Conservation (phyloP, 2,113 vertebrate genomes). For the Lucifuga dentata region DNA sequence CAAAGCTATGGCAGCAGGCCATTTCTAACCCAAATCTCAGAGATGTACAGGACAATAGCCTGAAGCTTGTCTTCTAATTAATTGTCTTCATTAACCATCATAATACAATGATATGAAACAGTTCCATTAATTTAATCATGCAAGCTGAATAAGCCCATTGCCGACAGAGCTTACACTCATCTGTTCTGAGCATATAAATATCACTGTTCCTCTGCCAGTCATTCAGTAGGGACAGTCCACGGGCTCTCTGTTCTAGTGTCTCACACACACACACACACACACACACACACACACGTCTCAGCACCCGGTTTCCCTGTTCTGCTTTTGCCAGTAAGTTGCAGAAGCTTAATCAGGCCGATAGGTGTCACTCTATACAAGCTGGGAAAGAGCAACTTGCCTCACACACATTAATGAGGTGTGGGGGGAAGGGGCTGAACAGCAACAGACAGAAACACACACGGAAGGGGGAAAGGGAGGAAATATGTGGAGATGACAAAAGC, state of each 20-base stretch:
- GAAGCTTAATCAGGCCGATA: constrained; percentile 81
- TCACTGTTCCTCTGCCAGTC: constrained; percentile 70
- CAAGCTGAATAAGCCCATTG: constrained; percentile 76
- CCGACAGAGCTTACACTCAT: constrained; percentile 78
- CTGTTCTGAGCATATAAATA: constrained; percentile 70
- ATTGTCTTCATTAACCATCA: constrained; percentile 86
- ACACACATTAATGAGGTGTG: constrained; percentile 74
- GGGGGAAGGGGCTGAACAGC: constrained; percentile 50
- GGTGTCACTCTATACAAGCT: constrained; percentile 89
- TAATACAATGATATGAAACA: constrained; percentile 84
- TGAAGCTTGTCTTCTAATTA: constrained; percentile 83
- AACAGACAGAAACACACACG: constrained; percentile 68
- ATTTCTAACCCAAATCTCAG: constrained; percentile 81
- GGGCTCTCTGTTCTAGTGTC: constrained; percentile 51
- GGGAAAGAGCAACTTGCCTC: constrained; percentile 73
- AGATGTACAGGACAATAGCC: constrained; percentile 84
- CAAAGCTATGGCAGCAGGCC: constrained; percentile 80
- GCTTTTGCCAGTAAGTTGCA: constrained; percentile 69
- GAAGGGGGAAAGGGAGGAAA: constrained; percentile 71
- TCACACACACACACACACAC: constrained; percentile 35
- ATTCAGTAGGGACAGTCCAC: constrained; percentile 68
- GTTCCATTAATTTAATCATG: constrained; percentile 85
- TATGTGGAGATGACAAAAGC: constrained; percentile 86
- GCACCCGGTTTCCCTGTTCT: constrained; percentile 35
- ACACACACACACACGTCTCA: constrained; percentile 9